Base-by-base conservation (phyloP, 2,797 vertebrate species). In the Squalus acanthias region DNA sequence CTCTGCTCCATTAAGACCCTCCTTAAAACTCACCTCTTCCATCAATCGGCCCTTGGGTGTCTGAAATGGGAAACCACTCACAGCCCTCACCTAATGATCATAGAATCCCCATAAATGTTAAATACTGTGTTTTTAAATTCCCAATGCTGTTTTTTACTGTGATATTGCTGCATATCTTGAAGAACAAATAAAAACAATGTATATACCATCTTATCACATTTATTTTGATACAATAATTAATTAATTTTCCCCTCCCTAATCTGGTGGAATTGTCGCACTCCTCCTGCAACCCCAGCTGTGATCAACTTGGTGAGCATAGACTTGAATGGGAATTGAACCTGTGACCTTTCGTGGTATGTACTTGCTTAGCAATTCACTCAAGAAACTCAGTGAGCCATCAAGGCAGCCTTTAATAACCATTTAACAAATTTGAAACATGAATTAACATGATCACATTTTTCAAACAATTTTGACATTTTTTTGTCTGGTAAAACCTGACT, bases 371-470 rank as follows among this genome's bases (percentile, higher is more conserved):
- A 67, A 67, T 39, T 92, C 6, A 65, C 33, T 92, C 60, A 92
- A 67, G 7, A 67, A 60, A 92, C 63, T 8, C n/a, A 92, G 6
- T 67, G 63, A 67, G 63, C 13, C 89, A 89, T 57, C 24, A 65
- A 67, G 17, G 17, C 33, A 67, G 63, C 15, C 89, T 65, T 92
- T 24, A n/a, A 92, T 92, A 92, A 39, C 63, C 17, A 1, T 65
- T 67, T 1, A n/a, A 60, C 24, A 92, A n/a, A n/a, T 1, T 29
- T 89, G 24, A 60, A 65, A 65, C 33, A 92, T 67, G 60, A 39
- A n/a, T 67, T 92, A 65, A 67, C 60, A 39, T 39, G 89, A 92
- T 65, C 89, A 92, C 17, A 92, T 92, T n/a, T 79, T 92, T 92
- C 60, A 39, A 92, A 67, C 33, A n/a, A 65, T 65, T 92, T 39